These are phyloP conservation scores for Alouatta palliata DNA, from an alignment of 2,113 vertebrate genomes.

Conservation along the genomic window DNA sequence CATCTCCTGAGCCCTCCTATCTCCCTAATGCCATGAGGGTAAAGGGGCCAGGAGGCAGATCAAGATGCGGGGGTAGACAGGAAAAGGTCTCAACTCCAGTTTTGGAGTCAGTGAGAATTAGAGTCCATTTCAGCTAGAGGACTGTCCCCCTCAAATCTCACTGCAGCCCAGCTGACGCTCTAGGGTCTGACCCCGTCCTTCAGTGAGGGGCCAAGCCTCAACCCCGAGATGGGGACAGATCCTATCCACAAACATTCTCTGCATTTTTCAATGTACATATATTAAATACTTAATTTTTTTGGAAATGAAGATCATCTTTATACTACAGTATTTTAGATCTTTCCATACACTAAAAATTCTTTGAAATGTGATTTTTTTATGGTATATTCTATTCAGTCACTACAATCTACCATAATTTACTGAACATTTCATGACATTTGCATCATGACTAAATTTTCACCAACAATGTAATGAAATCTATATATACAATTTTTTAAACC, in stretches of 20 bases:
- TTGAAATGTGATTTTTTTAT: neutral
- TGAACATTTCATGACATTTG: neutral
- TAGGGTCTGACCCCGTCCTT: neutral
- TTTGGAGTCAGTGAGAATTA: neutral
- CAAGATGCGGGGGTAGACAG: neutral
- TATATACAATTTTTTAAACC: neutral
- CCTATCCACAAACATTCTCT: neutral
- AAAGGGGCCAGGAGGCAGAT: neutral
- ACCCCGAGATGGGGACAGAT: neutral
- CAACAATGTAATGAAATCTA: neutral
- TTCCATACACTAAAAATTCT: neutral
- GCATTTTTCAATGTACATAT: rapidly evolving
- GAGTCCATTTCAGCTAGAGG: neutral
- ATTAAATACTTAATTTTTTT: neutral
- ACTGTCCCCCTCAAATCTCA: no score
- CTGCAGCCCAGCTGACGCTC: neutral
- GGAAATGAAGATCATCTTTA: neutral
- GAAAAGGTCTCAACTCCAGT: neutral
- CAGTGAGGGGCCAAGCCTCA: neutral
- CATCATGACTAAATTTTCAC: neutral
- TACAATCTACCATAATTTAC: neutral
- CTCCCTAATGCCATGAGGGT: neutral
- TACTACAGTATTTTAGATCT: neutral
- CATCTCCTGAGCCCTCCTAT: neutral
- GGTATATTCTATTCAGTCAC: neutral